Evolutionary conservation across 2,888 invertebrate genomes (phyloP).

Genomic region (Hartigia nigra): DNA sequence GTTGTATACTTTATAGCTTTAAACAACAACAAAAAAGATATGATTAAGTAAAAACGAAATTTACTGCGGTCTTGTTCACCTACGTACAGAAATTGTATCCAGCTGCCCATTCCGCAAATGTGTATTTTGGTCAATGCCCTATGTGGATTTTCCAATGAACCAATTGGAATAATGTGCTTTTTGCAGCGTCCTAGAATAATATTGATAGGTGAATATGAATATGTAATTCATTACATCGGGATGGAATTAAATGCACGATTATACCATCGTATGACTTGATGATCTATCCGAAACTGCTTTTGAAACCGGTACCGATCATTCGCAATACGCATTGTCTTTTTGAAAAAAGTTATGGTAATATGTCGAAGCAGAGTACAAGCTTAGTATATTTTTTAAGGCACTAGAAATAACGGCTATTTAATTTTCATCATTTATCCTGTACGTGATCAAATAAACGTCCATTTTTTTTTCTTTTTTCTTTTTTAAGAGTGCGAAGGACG

Average conservation of each 20-base stretch:
- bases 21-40: not conserved
- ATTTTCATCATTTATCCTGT: not conserved
- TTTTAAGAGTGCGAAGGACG: not conserved
- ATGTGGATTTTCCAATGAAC: not conserved
- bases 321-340: not conserved
- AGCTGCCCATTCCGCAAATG: not conserved
- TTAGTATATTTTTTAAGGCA: not conserved
- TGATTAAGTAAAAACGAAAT: not conserved
- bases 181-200: not conserved
- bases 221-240: not conserved
- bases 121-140: not conserved
- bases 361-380: not conserved
- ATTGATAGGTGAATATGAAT: not conserved
- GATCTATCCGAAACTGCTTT: not conserved
- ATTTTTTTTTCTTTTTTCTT: no score
- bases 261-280: not conserved
- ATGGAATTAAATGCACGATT: not conserved
- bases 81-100: not conserved
- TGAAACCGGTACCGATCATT: constrained; percentile 4
- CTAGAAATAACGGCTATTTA: not conserved
- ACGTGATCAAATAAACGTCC: constrained; percentile 2
- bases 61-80: not conserved
- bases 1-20: not conserved
- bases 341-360: constrained; percentile 2
- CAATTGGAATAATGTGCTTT: not conserved